These are phyloP conservation scores for Cotesia glomerata DNA, from an alignment of 1,140 invertebrate species.

Conservation along the genomic window DNA sequence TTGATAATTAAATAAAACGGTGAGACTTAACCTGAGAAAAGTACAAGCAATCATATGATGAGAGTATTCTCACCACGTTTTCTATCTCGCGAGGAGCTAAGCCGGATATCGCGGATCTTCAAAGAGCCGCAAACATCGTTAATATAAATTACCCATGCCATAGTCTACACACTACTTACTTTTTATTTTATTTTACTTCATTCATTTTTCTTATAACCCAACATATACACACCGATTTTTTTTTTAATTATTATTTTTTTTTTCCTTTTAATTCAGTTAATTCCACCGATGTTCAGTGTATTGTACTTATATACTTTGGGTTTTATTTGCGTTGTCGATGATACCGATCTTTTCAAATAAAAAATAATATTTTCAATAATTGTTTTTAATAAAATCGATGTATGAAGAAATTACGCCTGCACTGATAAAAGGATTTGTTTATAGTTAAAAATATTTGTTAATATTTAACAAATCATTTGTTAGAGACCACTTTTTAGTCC, in stretches of 20 bases:
- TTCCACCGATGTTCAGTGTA: too few species aligned
- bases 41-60: constrained; percentile 48
- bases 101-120: constrained; percentile 38
- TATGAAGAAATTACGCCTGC: neutral
- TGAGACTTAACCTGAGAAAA: constrained; percentile 1
- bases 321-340: too few species aligned
- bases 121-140: constrained; percentile 47
- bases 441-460: too few species aligned
- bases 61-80: constrained; percentile 57
- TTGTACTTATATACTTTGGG: too few species aligned
- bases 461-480: too few species aligned
- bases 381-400: neutral
- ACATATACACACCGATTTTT: neutral
- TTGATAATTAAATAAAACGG: neutral
- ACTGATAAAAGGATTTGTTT: too few species aligned
- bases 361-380: too few species aligned
- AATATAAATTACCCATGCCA: constrained; percentile 48
- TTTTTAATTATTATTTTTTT: neutral
- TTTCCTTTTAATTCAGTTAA: neutral
- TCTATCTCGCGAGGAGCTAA: constrained; percentile 33
- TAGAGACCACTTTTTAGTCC: too few species aligned
- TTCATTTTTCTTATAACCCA: neutral
- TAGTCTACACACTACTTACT: constrained; percentile 2
- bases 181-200: constrained; percentile 17
- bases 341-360: too few species aligned